Base-by-base conservation (phyloP, 2,113 vertebrate species). In the Actinemys pallida region DNA sequence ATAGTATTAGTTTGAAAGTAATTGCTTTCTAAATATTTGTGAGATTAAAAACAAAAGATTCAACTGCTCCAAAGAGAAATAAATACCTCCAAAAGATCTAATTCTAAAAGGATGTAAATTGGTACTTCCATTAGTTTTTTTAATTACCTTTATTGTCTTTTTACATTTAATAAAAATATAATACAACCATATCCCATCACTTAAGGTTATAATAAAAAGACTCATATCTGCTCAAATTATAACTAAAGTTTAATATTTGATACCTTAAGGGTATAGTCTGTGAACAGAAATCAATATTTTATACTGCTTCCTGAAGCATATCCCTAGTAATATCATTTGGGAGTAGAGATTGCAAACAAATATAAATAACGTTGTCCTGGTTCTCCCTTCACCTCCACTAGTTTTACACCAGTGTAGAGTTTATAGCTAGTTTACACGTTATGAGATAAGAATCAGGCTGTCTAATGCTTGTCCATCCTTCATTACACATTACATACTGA, bases 401-500 rank as follows among this genome's bases (percentile, higher is more conserved):
- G 3, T 1, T n/a, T 50, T n/a, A 57, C 47, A 8, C 2, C 42
- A 42, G 2, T 25, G 24, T 47, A 78, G 22, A 78, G 42, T 78
- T 29, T 78, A 47, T 47, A 45, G 12, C 39, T 47, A 6, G 39
- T 45, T 78, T 29, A 47, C 45, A 29, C 25, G 47, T 42, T 75
- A 39, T 78, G 12, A 78, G 65, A 19, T 22, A 39, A 72, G 17
- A 72, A 72, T 39, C 65, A 72, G 65, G 9, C 65, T 72, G n/a
- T 72, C n/a, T 72, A 69, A 69, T 20, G n/a, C 25, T 76, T 27
- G 35, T 14, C 69, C 39, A 2, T 1, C 56, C 14, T 52, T 3
- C 81, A 5, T 2, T 12, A 0, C 1, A 0, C 16, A 16, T 50
- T 25, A 54, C 9, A 6, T 5, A 2, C 65, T 39, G 45, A 54